Conservation (phyloP, 2,113 vertebrate species). For the Lipophrys pholis region DNA sequence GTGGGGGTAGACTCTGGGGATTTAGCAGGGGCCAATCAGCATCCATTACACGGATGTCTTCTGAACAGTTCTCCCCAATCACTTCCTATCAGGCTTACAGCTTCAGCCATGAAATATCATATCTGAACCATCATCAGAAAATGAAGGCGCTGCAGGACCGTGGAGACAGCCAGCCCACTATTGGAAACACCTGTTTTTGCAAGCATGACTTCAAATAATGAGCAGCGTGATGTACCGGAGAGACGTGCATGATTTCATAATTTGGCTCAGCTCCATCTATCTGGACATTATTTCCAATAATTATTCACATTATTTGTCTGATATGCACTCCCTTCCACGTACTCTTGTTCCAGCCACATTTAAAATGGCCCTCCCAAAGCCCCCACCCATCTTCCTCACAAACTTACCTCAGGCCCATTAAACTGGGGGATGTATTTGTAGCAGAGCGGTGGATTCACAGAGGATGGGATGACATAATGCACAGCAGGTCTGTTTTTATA, state of each 20-base stretch:
- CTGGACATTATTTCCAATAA: conserved; percentile 80
- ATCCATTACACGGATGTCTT: conserved; percentile 82
- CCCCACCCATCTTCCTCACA: conserved; percentile 7
- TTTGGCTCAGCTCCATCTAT: conserved; percentile 77
- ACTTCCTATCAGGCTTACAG: conserved; percentile 70
- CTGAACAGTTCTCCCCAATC: conserved; percentile 72
- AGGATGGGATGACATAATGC: conserved; percentile 44
- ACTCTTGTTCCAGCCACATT: conserved; percentile 50
- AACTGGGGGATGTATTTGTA: conserved; percentile 45
- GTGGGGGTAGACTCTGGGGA: conserved; percentile 52
- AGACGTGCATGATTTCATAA: conserved; percentile 80
- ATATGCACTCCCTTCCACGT: conserved; percentile 18
- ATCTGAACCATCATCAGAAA: conserved; percentile 80
- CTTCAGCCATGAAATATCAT: conserved; percentile 82
- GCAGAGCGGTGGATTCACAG: conserved; percentile 5
- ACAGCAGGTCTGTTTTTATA: conserved; percentile 53
- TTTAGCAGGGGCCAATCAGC: conserved; percentile 77
- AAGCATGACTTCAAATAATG: conserved; percentile 78
- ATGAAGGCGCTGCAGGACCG: conserved; percentile 55
- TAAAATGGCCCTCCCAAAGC: conserved; percentile 17
- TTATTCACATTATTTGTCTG: conserved; percentile 76
- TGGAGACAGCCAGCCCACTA: conserved; percentile 68
- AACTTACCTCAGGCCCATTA: conserved; percentile 45
- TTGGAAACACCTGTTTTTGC: conserved; percentile 86
- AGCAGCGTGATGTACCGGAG: conserved; percentile 65